Base-by-base conservation (phyloP, 92 coral and sea anemone species). In the Palythoa grandis region DNA sequence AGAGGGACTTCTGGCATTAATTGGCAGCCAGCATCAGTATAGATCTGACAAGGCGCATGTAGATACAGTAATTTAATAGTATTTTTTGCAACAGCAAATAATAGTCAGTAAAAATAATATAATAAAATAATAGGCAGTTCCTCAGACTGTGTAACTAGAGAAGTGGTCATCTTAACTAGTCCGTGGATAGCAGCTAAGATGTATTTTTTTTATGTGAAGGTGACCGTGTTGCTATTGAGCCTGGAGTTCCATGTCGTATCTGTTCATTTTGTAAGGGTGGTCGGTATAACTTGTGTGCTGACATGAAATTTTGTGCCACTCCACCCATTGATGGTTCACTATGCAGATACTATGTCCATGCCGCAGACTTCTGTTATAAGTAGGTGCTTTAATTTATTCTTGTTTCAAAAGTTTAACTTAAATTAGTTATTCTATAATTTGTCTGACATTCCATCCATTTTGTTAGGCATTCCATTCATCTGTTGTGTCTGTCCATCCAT, bases 351-450 rank as follows among this genome's bases (percentile, higher is more conserved):
- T 97, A 91, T 52, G 88, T 89, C 23, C 99, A 95, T 80, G 87
- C 98, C 5, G 99, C 99, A 7, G 99, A 97, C 86, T 95, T 97
- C 74, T 97, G 99, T 74, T 95, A 79, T 89, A 97, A 95, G 99
- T 97, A 82, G 47, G 74, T 69, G 17, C 22, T 63, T 63, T 11
- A 13, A 37, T 24, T 9, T 67, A 11, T 67, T 60, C 19, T 7
- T 69, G 17, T 12, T 29, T 69, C 25, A 0, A 15, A 12, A 11
- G 24, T 22, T 5, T 11, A 67, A 23, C 37, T 2, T 67, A 0
- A 22, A 11, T 29, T 29, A 20, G 72, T 20, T 22, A 11, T 29
- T 29, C 35, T 29, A 1, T 29, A 29, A 29, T 29, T 29, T 29
- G 35, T 29, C 35, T 56, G 61, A 56, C 16, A 12, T 56, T 12